A percentile compares a stretch with the other conserved stretches of the same genome.
phyloP scores from a whole-genome alignment of 1,140 invertebrate species.

The Drosophila jambulina region DNA sequence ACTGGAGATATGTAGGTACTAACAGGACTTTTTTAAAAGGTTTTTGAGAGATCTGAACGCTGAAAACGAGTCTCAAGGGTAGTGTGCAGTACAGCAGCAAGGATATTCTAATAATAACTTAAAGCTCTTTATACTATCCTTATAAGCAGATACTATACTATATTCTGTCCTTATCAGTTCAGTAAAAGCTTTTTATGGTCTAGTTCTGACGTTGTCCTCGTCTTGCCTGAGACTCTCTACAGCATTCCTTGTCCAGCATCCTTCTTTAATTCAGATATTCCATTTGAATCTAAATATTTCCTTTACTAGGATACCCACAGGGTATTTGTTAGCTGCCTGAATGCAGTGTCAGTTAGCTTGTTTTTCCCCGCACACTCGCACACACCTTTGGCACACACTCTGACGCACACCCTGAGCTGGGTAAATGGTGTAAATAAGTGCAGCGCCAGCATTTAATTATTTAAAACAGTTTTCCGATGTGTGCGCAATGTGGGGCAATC shows the following conservation, averaged over 20 bases:
- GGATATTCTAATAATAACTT: no score
- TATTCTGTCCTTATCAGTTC: no score
- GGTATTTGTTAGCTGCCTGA: background rate
- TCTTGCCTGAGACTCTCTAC: no score
- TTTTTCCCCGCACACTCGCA: background rate
- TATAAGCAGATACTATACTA: no score
- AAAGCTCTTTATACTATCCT: no score
- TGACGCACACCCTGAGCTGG: background rate
- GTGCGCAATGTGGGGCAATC: constrained; percentile 27
- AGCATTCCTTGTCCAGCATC: background rate
- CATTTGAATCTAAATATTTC: background rate
- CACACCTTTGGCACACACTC: constrained; percentile 8
- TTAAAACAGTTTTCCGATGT: constrained; percentile 52
- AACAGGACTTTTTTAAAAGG: background rate
- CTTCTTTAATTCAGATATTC: background rate
- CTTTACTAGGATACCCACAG: background rate
- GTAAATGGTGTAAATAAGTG: constrained; percentile 47
- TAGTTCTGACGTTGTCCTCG: no score
- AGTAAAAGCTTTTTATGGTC: no score
- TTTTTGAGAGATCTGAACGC: no score
- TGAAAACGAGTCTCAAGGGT: no score
- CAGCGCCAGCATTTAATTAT: constrained; percentile 60
- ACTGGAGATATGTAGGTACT: no score
- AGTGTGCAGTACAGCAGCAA: no score
- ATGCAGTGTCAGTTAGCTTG: background rate